phyloP scores from a whole-genome alignment of 2,797 vertebrate species.

The Brachyalestes nurse region DNA sequence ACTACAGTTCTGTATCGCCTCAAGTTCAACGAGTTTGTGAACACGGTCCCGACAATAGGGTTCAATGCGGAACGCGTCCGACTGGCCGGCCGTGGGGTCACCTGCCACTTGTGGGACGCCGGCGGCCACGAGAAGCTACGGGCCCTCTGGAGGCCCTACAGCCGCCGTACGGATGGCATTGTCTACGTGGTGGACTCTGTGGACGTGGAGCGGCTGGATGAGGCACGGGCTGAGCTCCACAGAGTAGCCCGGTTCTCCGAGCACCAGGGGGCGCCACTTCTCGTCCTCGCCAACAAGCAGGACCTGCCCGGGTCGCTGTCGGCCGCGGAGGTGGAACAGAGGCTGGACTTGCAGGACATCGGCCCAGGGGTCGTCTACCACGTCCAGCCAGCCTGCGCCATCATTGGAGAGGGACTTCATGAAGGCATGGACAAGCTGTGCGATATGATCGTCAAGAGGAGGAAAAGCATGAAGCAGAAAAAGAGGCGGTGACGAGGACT shows the following conservation, averaged over 20 bases:
- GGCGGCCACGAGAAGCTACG: slow-evolving; percentile 89
- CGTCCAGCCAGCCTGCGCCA: slow-evolving; percentile 88
- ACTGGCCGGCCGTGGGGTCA: slow-evolving; percentile 85
- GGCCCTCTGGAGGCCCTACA: slow-evolving; percentile 89
- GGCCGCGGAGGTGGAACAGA: slow-evolving; percentile 85
- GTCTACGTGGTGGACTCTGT: slow-evolving; percentile 92
- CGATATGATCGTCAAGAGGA: slow-evolving; percentile 89
- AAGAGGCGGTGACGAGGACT: slow-evolving; percentile 76
- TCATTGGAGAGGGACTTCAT: slow-evolving; percentile 88
- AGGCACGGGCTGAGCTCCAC: slow-evolving; percentile 87
- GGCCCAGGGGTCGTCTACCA: slow-evolving; percentile 85
- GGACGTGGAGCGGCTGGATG: slow-evolving; percentile 86
- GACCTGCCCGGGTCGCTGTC: slow-evolving; percentile 86
- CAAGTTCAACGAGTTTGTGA: slow-evolving; percentile 91
- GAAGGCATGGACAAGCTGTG: slow-evolving; percentile 91
- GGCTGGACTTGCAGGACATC: slow-evolving; percentile 85
- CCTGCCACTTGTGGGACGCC: slow-evolving; percentile 91
- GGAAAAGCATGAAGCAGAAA: slow-evolving; percentile 87
- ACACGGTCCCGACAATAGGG: slow-evolving; percentile 89
- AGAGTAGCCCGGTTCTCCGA: slow-evolving; percentile 88
- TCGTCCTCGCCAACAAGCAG: slow-evolving; percentile 91
- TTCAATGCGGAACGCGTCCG: slow-evolving; percentile 88
- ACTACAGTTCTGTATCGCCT: slow-evolving; percentile 87
- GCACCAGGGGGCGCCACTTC: slow-evolving; percentile 86
- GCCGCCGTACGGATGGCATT: slow-evolving; percentile 88